A percentile compares a stretch with the other conserved stretches of the same genome.
Evolutionary conservation across 2,113 vertebrate genomes (phyloP).

Genomic region (Oncorhynchus clarkii): DNA sequence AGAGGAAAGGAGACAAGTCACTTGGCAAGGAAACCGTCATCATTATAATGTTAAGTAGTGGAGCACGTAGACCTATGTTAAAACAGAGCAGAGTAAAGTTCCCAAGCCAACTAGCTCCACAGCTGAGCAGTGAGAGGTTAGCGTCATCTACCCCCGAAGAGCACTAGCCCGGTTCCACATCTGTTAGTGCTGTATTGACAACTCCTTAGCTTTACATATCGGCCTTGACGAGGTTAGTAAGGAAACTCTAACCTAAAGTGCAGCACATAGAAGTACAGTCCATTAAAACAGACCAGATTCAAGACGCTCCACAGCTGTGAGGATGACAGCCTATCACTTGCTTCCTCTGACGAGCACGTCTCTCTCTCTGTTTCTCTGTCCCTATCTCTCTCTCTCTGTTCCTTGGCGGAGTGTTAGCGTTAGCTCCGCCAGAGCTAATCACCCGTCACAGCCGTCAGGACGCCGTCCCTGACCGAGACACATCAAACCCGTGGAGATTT

Average conservation of each 20-base stretch:
- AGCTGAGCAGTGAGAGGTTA: no score
- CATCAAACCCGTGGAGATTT: conserved; percentile 32
- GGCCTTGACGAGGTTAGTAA: not conserved
- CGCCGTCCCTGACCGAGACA: not conserved
- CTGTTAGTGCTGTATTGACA: not conserved
- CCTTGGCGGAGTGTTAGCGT: no score
- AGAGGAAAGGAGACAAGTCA: not conserved
- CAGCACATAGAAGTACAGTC: no score
- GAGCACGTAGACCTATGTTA: not conserved
- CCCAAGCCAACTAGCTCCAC: no score
- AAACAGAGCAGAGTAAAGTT: no score
- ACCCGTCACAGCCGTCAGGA: conserved; percentile 18
- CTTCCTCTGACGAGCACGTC: not conserved
- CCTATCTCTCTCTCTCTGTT: not conserved
- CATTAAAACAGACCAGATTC: no score
- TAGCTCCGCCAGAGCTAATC: conserved; percentile 37
- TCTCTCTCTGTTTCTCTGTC: not conserved
- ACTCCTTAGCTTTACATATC: no score
- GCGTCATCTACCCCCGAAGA: no score
- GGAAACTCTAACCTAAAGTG: no score
- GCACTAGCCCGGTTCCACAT: not conserved
- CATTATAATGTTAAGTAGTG: not conserved
- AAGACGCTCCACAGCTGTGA: no score
- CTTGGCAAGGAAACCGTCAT: not conserved
- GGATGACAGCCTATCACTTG: no score